Conservation (phyloP, 2,888 invertebrate genomes). For the Elmis aenea region DNA sequence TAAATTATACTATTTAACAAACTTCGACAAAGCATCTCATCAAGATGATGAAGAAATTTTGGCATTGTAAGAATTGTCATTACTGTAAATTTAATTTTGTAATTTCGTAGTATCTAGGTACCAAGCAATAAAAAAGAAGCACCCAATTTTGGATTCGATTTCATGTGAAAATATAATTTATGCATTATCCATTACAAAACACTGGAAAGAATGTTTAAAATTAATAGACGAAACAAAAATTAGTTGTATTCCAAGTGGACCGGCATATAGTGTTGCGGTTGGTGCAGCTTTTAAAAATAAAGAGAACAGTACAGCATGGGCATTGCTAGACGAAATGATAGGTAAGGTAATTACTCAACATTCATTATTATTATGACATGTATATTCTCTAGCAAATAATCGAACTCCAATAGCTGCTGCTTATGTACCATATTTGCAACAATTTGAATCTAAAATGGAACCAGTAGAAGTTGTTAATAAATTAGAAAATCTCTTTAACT, state of each 20-base stretch:
- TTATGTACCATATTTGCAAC: conserved; percentile 25
- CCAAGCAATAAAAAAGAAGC: conserved; percentile 47
- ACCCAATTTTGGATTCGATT: conserved; percentile 55
- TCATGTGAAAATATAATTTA: conserved; percentile 58
- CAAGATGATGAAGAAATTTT: conserved; percentile 54
- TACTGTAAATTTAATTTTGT: background rate
- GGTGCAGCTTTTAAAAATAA: conserved; percentile 56
- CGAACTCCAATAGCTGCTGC: conserved; percentile 22
- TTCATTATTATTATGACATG: conserved; percentile 1
- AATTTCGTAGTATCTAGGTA: conserved; percentile 28
- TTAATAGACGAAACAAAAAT: conserved; percentile 57
- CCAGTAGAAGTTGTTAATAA: conserved; percentile 28
- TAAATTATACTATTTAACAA: conserved; percentile 48
- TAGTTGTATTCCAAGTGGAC: conserved; percentile 46
- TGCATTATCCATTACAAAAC: conserved; percentile 58
- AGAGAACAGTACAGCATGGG: conserved; percentile 56
- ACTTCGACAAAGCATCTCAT: conserved; percentile 36
- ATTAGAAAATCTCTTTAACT: conserved; percentile 55
- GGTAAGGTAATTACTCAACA: conserved; percentile 19
- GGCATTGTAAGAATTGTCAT: conserved; percentile 41
- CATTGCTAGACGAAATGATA: conserved; percentile 55
- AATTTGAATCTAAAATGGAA: conserved; percentile 10
- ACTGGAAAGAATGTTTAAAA: conserved; percentile 59
- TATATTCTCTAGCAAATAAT: conserved; percentile 24
- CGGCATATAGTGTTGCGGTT: conserved; percentile 52